Base-by-base conservation (phyloP, 1,140 invertebrate genomes). In the Lepidurus packardi region DNA sequence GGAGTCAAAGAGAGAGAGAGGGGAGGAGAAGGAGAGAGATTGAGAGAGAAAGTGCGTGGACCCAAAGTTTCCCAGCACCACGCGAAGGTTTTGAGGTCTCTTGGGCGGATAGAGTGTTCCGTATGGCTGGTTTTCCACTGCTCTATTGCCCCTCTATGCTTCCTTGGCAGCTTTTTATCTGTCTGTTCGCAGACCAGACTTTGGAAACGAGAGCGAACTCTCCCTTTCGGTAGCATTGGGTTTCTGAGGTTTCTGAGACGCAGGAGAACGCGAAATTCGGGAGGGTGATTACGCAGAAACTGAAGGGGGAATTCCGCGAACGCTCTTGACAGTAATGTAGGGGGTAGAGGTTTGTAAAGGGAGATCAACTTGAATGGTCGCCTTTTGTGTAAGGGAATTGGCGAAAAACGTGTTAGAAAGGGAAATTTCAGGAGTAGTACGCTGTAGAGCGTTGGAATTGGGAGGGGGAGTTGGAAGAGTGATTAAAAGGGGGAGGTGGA, bases 11-110 rank as follows among this genome's bases (percentile, higher is more conserved):
- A 21, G n/a, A 65, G 47, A 3, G 4, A 65, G 53, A 65, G 53
- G 6, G 13, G 21, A 65, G 16, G 53, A 13, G 21, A 65, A 65
- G 4, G 53, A 65, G 21, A 34, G 34, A 34, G 2, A 34, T 34
- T 34, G 16, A 65, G 53, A 65, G 53, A 65, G 53, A 65, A 65
- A 65, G 53, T 65, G 53, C 53, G 53, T 65, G 53, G 53, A 65
- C 53, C 8, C 53, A 7, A 65, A 21, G 53, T 65, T 65, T 65
- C 53, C 53, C 53, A 65, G 21, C 53, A 65, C 53, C 16, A 16
- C 53, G 3, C 53, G 10, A 47, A 65, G 21, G 53, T 65, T 47
- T 16, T 65, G 53, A 65, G 53, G 53, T 65, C 53, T 65, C 53
- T 21, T 65, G 53, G 53, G 53, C 21, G 53, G 53, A 21, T n/a